Percentiles rank a stretch among this genome's conserved stretches.
Evolutionary conservation across 2,113 vertebrate genomes (phyloP).

Genomic region (Setophaga kirtlandii): DNA sequence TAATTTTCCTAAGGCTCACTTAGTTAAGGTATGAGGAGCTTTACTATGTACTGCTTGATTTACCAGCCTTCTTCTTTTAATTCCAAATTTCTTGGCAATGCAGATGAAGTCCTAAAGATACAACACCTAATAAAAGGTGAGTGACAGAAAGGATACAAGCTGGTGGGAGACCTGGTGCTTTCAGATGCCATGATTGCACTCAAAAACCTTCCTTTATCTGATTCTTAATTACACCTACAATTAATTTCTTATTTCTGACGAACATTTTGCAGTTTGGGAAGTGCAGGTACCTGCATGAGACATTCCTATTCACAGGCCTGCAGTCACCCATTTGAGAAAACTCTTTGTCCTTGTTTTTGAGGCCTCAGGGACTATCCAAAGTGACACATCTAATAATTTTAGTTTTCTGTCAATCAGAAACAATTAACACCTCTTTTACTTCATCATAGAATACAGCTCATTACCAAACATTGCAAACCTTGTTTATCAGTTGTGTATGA

Average conservation of each 20-base stretch:
- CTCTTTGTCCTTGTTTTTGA: background rate
- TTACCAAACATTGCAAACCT: background rate
- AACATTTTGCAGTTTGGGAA: background rate
- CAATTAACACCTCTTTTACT: background rate
- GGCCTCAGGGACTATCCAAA: background rate
- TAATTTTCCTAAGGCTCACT: background rate
- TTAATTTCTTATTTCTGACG: background rate
- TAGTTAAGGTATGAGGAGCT: background rate
- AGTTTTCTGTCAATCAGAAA: background rate
- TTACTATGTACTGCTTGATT: background rate
- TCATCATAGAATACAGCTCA: background rate
- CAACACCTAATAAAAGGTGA: background rate
- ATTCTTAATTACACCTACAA: background rate
- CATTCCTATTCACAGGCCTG: background rate
- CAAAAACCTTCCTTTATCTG: background rate
- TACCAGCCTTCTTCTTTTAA: background rate
- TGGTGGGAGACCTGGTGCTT: background rate
- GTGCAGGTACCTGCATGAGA: background rate
- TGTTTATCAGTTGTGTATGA: background rate
- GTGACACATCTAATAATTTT: background rate
- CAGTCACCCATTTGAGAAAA: background rate
- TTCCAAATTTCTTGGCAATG: background rate
- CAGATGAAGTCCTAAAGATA: background rate
- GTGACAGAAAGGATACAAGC: background rate
- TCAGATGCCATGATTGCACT: background rate